Conservation (phyloP, 1,140 invertebrate species). For the Drosophila parvula region DNA sequence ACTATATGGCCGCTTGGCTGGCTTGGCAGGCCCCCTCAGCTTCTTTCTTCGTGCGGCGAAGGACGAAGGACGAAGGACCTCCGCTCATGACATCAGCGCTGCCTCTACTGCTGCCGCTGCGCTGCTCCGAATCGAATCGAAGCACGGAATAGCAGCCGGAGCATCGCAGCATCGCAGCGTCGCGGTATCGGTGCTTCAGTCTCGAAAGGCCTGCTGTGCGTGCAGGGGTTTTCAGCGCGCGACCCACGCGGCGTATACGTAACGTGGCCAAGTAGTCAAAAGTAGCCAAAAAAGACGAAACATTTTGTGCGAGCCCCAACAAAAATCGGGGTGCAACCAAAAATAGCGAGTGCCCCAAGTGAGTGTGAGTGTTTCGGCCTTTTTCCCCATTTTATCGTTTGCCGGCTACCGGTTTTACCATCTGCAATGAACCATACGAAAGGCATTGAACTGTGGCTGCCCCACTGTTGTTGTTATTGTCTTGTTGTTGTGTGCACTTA, state of each 20-base stretch:
- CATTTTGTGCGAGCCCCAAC: slow-evolving; percentile 13
- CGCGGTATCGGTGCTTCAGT: slow-evolving; percentile 60
- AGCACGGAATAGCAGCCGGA: slow-evolving; percentile 34
- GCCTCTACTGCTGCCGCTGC: slow-evolving; percentile 17
- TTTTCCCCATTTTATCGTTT: slow-evolving; percentile 50
- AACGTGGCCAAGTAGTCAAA: slow-evolving; percentile 39
- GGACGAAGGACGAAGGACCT: slow-evolving; percentile 37
- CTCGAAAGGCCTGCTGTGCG: slow-evolving; percentile 79
- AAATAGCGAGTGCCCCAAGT: slow-evolving; percentile 45
- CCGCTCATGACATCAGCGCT: slow-evolving; percentile 58
- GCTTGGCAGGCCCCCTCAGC: slow-evolving; percentile 17
- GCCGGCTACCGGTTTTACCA: slow-evolving; percentile 31
- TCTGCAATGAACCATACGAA: slow-evolving; percentile 64
- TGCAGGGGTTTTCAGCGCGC: slow-evolving; percentile 78
- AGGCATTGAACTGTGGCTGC: slow-evolving; percentile 72
- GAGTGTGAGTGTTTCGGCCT: slow-evolving; percentile 30
- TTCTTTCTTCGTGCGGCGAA: slow-evolving; percentile 30
- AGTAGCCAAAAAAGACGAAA: slow-evolving; percentile 67
- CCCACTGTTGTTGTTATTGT: slow-evolving; percentile 14
- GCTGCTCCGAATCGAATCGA: slow-evolving; percentile 34
- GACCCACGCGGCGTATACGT: slow-evolving; percentile 72
- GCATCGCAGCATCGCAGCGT: slow-evolving; percentile 27
- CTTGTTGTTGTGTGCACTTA: slow-evolving; percentile 31
- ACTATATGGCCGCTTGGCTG: slow-evolving; percentile 42
- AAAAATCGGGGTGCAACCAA: slow-evolving; percentile 9